Conservation (phyloP, 2,888 invertebrate species). For the Rhopalosiphum nymphaeae region DNA sequence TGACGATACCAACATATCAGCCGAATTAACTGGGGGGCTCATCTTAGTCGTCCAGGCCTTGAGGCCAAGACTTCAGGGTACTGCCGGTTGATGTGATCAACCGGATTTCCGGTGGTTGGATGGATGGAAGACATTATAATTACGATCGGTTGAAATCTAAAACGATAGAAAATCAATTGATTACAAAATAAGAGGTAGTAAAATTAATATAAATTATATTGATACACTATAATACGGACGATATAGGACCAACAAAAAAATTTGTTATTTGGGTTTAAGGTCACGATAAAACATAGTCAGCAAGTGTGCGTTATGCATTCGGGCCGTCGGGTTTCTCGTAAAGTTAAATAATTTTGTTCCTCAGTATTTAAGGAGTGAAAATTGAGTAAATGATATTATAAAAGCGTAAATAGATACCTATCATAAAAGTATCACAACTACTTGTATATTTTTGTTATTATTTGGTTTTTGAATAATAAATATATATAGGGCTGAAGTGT, state of each 20-base stretch:
- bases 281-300: not conserved
- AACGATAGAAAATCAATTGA: not conserved
- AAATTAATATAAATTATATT: not conserved
- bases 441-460: not conserved
- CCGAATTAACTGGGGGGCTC: conserved; percentile 59
- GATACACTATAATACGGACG: not conserved
- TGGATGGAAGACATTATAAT: conserved; percentile 38
- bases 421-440: not conserved
- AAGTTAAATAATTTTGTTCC: not conserved
- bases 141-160: conserved; percentile 37
- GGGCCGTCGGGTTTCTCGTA: not conserved
- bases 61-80: conserved; percentile 50
- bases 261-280: not conserved
- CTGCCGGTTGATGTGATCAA: not conserved
- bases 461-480: not conserved
- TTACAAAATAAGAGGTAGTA: not conserved
- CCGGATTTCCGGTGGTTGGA: not conserved
- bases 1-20: conserved; percentile 61
- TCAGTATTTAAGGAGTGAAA: not conserved
- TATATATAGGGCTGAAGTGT: too few species aligned
- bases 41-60: conserved; percentile 56
- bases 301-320: not conserved
- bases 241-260: not conserved
- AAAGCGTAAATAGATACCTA: not conserved
- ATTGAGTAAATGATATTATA: not conserved